These are phyloP conservation scores for Chironomus striatipennis DNA, from an alignment of 1,140 invertebrate genomes.

Conservation along the genomic window DNA sequence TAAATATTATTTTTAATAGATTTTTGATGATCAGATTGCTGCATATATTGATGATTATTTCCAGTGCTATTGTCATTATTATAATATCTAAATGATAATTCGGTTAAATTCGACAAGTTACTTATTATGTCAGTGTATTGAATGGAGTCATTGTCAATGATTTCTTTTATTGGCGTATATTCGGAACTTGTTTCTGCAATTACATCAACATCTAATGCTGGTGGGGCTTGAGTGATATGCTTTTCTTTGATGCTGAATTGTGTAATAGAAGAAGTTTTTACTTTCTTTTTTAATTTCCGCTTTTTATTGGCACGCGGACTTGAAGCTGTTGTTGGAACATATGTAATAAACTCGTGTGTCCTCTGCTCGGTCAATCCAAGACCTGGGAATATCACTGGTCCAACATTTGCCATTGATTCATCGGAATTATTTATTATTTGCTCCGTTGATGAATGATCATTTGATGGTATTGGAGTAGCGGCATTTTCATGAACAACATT, in stretches of 20 bases:
- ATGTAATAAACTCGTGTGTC: background rate
- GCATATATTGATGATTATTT: background rate
- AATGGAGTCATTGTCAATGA: background rate
- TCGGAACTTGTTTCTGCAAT: background rate
- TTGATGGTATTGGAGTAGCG: background rate
- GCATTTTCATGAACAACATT: background rate
- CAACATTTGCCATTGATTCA: background rate
- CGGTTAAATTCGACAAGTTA: constrained; percentile 6
- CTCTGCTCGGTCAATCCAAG: background rate
- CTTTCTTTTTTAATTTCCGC: constrained; percentile 18
- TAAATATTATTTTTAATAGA: background rate
- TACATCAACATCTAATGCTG: background rate
- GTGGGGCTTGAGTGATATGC: background rate
- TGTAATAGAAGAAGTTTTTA: constrained; percentile 9
- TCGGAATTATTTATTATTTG: background rate
- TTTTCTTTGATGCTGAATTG: background rate
- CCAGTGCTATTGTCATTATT: background rate
- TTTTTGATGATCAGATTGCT: background rate
- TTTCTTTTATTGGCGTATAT: background rate
- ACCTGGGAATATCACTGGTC: background rate
- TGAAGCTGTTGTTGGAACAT: background rate
- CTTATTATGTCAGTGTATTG: background rate
- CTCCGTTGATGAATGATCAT: background rate
- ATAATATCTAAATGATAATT: background rate
- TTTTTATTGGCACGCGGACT: constrained; percentile 1